A percentile compares a stretch with the other conserved stretches of the same genome.
phyloP scores from a whole-genome alignment of 2,888 invertebrate species.

The Cynaeus angustus region DNA sequence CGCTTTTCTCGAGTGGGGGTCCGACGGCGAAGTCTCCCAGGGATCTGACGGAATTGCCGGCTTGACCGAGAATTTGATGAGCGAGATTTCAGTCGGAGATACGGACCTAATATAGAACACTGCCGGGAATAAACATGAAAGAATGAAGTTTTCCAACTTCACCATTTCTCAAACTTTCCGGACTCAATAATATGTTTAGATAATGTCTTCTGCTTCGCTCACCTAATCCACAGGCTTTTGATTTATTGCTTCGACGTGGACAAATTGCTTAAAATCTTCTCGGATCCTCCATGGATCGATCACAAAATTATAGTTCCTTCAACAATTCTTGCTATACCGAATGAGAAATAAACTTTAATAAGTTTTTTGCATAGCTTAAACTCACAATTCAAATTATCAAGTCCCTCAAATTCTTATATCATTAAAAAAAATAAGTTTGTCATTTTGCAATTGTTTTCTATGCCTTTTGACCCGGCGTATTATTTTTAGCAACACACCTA shows the following conservation, averaged over 20 bases:
- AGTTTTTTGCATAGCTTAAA: no score
- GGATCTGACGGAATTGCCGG: slow-evolving; percentile 58
- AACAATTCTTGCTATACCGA: no score
- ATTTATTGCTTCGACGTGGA: slow-evolving; percentile 40
- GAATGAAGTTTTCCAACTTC: slow-evolving; percentile 57
- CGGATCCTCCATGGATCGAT: slow-evolving; percentile 16
- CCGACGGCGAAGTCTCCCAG: slow-evolving; percentile 52
- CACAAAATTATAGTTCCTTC: background rate
- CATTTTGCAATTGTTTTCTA: no score
- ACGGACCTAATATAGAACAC: slow-evolving; percentile 61
- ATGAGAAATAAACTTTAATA: no score
- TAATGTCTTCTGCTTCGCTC: slow-evolving; percentile 29
- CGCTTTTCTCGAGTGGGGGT: slow-evolving; percentile 47
- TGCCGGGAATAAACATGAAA: slow-evolving; percentile 60
- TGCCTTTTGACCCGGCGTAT: no score
- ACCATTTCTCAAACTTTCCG: slow-evolving; percentile 49
- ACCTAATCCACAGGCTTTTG: slow-evolving; percentile 28
- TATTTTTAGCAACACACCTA: no score
- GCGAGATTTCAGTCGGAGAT: slow-evolving; percentile 59
- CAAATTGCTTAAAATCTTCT: slow-evolving; percentile 38
- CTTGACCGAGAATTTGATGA: slow-evolving; percentile 64
- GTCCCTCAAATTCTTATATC: no score
- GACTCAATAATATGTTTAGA: slow-evolving; percentile 51
- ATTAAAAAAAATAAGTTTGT: no score
- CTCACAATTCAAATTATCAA: no score